Conservation (phyloP, 2,888 invertebrate species). For the Rhingia rostrata region DNA sequence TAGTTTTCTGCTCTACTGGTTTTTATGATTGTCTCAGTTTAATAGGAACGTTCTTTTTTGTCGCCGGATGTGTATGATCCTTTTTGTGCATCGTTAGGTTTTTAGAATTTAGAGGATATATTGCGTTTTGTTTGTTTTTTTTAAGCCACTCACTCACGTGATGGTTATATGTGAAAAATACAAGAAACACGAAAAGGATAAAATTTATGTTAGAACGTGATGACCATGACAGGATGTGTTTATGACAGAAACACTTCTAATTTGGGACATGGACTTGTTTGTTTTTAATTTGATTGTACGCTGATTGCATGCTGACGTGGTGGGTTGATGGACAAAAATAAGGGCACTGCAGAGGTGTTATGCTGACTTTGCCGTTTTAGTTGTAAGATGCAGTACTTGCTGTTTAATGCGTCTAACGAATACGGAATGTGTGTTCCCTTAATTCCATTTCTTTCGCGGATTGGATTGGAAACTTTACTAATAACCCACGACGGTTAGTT, state of each 20-base stretch:
- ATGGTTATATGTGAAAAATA: conserved; percentile 51
- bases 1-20: conserved; percentile 69
- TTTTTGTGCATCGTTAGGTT: conserved; percentile 53
- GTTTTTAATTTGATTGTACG: conserved; percentile 56
- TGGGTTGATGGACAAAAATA: not conserved
- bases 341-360: not conserved
- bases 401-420: no score
- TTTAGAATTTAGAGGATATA: conserved; percentile 51
- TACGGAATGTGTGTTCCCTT: no score
- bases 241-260: conserved; percentile 45
- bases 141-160: conserved; percentile 58
- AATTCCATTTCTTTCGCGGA: no score
- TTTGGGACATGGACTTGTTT: conserved; percentile 59
- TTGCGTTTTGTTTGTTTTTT: conserved; percentile 1
- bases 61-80: conserved; percentile 49
- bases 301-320: conserved; percentile 46
- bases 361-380: not conserved
- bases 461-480: no score
- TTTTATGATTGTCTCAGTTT: conserved; percentile 71
- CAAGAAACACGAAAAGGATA: conserved; percentile 26
- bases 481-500: no score
- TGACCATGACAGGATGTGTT: conserved; percentile 46
- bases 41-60: conserved; percentile 51
- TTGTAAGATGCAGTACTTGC: no score
- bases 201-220: conserved; percentile 61